Conservation (phyloP, 2,888 invertebrate genomes). For the Gymnosoma rotundatum region DNA sequence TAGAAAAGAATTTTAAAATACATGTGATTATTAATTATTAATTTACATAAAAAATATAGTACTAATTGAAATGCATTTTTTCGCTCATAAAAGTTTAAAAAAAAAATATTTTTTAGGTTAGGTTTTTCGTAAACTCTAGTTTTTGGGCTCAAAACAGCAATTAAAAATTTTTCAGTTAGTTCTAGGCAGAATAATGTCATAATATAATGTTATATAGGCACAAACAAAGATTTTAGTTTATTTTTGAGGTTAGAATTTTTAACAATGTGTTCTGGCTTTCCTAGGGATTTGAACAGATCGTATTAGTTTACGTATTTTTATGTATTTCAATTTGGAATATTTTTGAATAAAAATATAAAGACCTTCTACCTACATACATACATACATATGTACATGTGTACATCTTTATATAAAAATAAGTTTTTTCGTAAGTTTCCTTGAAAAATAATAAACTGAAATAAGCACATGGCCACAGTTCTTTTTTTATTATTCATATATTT, state of each 20-base stretch:
- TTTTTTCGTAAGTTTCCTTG: conserved; percentile 78
- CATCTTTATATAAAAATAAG: conserved; percentile 37
- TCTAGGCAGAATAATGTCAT: no score
- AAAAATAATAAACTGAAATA: conserved; percentile 80
- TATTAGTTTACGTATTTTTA: background rate
- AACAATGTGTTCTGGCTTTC: background rate
- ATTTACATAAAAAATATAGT: no score
- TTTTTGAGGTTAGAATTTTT: background rate
- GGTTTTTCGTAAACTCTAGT: no score
- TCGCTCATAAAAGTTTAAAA: no score
- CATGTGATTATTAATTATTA: no score
- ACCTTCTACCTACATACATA: conserved; percentile 39
- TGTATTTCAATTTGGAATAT: conserved; percentile 16
- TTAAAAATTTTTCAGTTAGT: no score
- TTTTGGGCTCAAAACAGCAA: no score
- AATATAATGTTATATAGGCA: no score
- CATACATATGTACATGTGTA: background rate
- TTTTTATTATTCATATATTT: conserved; percentile 56
- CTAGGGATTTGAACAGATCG: background rate
- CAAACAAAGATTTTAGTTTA: no score
- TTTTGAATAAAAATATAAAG: conserved; percentile 29
- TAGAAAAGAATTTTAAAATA: no score
- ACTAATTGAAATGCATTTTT: no score
- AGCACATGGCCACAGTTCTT: conserved; percentile 80
- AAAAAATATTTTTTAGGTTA: no score